Conservation (phyloP, 2,113 vertebrate genomes). For the Oncorhynchus keta region DNA sequence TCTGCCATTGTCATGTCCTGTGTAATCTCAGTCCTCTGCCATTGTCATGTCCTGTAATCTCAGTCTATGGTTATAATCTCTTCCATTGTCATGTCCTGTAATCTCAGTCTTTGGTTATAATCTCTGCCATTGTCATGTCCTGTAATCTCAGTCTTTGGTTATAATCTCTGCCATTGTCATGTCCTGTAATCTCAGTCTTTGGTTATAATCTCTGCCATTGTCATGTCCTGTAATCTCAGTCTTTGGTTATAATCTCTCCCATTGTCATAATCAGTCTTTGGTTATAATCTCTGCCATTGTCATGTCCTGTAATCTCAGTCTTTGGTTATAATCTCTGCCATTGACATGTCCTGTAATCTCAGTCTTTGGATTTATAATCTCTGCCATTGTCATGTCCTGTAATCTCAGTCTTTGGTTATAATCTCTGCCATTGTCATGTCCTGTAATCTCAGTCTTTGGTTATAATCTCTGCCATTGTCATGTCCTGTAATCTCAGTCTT, state of each 20-base stretch:
- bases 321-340: slow-evolving; percentile 76
- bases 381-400: too few species aligned
- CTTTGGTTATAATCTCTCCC: slow-evolving; percentile 77
- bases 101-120: slow-evolving; percentile 78
- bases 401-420: slow-evolving; percentile 77
- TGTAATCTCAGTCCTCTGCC: slow-evolving; percentile 40
- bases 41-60: too few species aligned
- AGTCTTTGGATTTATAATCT: slow-evolving; percentile 81
- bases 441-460: slow-evolving; percentile 71
- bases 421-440: slow-evolving; percentile 21
- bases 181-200: slow-evolving; percentile 63
- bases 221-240: slow-evolving; percentile 23
- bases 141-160: slow-evolving; percentile 74
- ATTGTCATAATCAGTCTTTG: slow-evolving; percentile 66
- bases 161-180: slow-evolving; percentile 46
- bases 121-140: slow-evolving; percentile 54
- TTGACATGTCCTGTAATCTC: too few species aligned
- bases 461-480: slow-evolving; percentile 69
- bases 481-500: slow-evolving; percentile 61
- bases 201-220: slow-evolving; percentile 66
- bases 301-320: slow-evolving; percentile 36
- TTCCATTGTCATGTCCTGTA: too few species aligned
- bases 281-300: slow-evolving; percentile 64
- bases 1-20: not conserved
- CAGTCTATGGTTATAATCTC: slow-evolving; percentile 79